Conservation (phyloP, 1,140 invertebrate species). For the Cydia pomonella region DNA sequence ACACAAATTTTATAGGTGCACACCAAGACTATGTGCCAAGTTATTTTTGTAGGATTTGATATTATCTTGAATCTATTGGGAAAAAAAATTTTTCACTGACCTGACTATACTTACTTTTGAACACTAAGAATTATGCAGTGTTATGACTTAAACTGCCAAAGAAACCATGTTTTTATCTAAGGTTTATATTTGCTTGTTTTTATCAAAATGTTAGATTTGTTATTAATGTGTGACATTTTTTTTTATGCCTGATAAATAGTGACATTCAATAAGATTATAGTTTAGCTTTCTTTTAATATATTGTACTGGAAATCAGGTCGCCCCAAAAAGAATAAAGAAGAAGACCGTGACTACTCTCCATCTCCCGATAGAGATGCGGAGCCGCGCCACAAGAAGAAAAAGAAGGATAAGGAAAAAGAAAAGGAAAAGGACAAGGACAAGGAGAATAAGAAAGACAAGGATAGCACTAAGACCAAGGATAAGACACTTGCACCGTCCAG, state of each 20-base stretch:
- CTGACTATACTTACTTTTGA: too few relatives aligned
- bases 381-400: conserved; percentile 71
- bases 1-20: too few relatives aligned
- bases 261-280: conserved; percentile 11
- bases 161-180: too few relatives aligned
- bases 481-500: conserved; percentile 74
- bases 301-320: conserved; percentile 52
- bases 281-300: conserved; percentile 22
- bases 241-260: not conserved
- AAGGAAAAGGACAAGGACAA: conserved; percentile 62
- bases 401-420: conserved; percentile 65
- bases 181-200: too few relatives aligned
- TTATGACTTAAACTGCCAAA: too few relatives aligned
- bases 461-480: conserved; percentile 68
- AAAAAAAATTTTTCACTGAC: too few relatives aligned
- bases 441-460: conserved; percentile 53
- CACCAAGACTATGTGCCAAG: too few relatives aligned
- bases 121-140: too few relatives aligned
- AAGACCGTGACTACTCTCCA: conserved; percentile 61
- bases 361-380: conserved; percentile 62
- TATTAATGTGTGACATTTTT: too few relatives aligned
- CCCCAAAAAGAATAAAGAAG: conserved; percentile 55
- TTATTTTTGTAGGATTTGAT: too few relatives aligned
- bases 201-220: too few relatives aligned
- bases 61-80: too few relatives aligned